Evolutionary conservation across 2,888 invertebrate species (phyloP).

Genomic region (Petrolisthes manimaculis): DNA sequence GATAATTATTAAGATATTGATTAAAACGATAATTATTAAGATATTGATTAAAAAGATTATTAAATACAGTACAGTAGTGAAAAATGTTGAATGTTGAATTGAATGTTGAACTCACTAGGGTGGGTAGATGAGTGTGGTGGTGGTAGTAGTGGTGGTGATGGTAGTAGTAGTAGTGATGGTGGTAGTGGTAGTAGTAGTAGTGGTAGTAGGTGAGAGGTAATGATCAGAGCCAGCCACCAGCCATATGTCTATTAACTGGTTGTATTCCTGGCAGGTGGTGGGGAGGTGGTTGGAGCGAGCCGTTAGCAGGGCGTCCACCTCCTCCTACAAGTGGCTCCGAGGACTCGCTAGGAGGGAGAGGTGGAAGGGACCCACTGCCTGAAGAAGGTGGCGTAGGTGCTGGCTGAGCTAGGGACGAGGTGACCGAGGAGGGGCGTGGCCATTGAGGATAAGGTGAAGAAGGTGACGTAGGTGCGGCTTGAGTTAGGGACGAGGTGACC

Average conservation of each 20-base stretch:
- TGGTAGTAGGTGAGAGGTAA: neutral
- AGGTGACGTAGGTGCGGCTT: too few relatives aligned
- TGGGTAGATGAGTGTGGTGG: too few relatives aligned
- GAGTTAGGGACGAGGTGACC: too few relatives aligned
- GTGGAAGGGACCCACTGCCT: slow-evolving; percentile 45
- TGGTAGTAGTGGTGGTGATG: too few relatives aligned
- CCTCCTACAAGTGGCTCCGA: slow-evolving; percentile 49
- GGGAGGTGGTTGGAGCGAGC: slow-evolving; percentile 54
- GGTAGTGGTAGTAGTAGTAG: neutral
- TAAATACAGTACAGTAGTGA: too few relatives aligned
- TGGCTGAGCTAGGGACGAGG: too few relatives aligned
- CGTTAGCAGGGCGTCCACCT: slow-evolving; percentile 50
- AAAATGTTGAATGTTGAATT: too few relatives aligned
- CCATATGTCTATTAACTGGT: slow-evolving; percentile 64
- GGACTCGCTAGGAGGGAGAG: slow-evolving; percentile 46
- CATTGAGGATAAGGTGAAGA: too few relatives aligned
- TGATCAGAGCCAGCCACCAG: slow-evolving; percentile 66
- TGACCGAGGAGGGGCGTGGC: slow-evolving; percentile 26
- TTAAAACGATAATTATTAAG: too few relatives aligned
- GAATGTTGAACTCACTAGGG: too few relatives aligned
- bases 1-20: too few relatives aligned
- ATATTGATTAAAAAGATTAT: too few relatives aligned
- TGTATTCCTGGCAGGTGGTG: slow-evolving; percentile 64
- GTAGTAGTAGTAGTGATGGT: neutral
- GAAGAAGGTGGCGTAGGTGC: slow-evolving; percentile 59